phyloP scores from a whole-genome alignment of 2,113 vertebrate genomes.

The Hyperoodon ampullatus region DNA sequence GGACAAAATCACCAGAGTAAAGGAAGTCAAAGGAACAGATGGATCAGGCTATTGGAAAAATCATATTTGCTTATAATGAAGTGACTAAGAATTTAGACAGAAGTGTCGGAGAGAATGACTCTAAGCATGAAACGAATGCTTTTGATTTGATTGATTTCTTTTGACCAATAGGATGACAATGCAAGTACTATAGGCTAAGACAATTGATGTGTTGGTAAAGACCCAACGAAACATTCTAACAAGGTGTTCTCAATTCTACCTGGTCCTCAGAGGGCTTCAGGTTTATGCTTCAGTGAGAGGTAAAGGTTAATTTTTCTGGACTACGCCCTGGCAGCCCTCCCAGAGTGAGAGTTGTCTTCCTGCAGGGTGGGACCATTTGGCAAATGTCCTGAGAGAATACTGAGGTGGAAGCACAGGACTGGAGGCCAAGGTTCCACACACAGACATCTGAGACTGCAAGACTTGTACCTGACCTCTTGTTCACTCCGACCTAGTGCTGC shows the following conservation, averaged over 20 bases:
- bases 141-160: neutral
- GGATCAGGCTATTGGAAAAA: neutral
- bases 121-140: neutral
- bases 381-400: neutral
- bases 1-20: neutral
- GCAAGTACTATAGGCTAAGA: neutral
- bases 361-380: neutral
- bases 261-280: neutral
- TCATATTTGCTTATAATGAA: neutral
- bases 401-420: neutral
- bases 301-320: neutral
- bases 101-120: neutral
- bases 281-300: neutral
- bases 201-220: neutral
- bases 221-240: neutral
- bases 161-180: neutral
- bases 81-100: neutral
- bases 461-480: neutral
- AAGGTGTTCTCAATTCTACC: neutral
- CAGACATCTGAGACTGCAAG: neutral
- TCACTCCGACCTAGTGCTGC: neutral
- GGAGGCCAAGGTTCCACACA: neutral
- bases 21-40: neutral
- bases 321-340: slow-evolving; percentile 2
- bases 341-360: neutral